A percentile compares a stretch with the other conserved stretches of the same genome.
These are phyloP conservation scores for Philhelius pedissequus DNA, from an alignment of 2,888 invertebrate genomes.

Conservation along the genomic window DNA sequence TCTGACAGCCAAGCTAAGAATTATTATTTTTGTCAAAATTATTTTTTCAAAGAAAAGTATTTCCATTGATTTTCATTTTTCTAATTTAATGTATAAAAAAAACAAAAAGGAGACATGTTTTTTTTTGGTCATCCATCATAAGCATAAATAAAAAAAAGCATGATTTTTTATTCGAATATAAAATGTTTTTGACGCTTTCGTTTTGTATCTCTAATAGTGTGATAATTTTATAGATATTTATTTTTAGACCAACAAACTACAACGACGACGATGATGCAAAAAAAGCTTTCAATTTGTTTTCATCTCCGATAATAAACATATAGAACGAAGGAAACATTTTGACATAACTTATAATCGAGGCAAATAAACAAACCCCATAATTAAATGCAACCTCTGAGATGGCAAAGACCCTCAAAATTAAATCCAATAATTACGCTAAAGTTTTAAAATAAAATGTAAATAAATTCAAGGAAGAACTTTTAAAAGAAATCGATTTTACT, in stretches of 20 bases:
- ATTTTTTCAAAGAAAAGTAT: neutral
- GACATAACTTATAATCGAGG: slow-evolving; percentile 41
- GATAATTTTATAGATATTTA: slow-evolving; percentile 14
- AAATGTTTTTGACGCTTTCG: neutral
- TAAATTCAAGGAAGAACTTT: neutral
- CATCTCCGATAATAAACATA: slow-evolving; percentile 49
- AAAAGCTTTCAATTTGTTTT: neutral
- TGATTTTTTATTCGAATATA: neutral
- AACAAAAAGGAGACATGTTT: neutral
- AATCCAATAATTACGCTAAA: too few relatives aligned
- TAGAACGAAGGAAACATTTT: slow-evolving; percentile 46
- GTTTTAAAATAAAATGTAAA: neutral
- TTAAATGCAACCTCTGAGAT: slow-evolving; percentile 14
- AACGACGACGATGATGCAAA: neutral
- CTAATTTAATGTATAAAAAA: neutral
- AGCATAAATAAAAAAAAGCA: neutral
- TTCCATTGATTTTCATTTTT: neutral
- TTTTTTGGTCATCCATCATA: slow-evolving; percentile 13
- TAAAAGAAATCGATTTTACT: too few relatives aligned
- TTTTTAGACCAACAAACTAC: slow-evolving; percentile 30
- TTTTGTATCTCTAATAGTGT: neutral
- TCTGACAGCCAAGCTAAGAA: slow-evolving; percentile 9
- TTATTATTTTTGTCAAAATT: neutral
- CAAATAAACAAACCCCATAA: slow-evolving; percentile 8
- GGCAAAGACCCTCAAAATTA: slow-evolving; percentile 33